These are phyloP conservation scores for Cyanoliseus patagonus DNA, from an alignment of 2,113 vertebrate genomes.

Conservation along the genomic window DNA sequence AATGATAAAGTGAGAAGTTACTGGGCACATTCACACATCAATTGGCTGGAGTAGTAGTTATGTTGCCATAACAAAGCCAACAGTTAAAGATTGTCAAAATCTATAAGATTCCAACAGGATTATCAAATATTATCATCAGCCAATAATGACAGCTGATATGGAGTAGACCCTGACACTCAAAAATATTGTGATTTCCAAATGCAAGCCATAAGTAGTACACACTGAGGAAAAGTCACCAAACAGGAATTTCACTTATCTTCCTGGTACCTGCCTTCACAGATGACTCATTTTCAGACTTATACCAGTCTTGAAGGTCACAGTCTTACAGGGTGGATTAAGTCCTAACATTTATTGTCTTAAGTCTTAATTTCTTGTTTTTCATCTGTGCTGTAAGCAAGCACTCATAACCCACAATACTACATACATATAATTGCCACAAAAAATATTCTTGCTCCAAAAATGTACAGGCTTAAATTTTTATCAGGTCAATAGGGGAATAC, in stretches of 20 bases:
- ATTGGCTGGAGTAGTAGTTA: conserved; percentile 41
- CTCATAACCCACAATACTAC: not conserved
- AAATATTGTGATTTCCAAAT: conserved; percentile 40
- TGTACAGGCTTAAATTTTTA: not conserved
- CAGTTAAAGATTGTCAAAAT: conserved; percentile 58
- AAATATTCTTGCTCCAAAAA: not conserved
- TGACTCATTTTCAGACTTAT: not conserved
- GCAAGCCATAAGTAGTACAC: not conserved
- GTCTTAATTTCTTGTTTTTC: not conserved
- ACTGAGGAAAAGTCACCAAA: not conserved
- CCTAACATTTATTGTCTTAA: not conserved
- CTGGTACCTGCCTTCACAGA: not conserved
- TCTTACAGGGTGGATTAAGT: not conserved
- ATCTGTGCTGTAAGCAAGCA: not conserved
- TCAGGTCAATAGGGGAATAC: not conserved
- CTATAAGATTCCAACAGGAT: conserved; percentile 58
- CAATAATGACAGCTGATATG: conserved; percentile 58
- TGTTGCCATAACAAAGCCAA: conserved; percentile 66
- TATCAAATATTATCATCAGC: conserved; percentile 59
- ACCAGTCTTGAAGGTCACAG: not conserved
- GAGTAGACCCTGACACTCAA: conserved; percentile 53
- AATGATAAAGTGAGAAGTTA: conserved; percentile 61
- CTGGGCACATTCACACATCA: conserved; percentile 59
- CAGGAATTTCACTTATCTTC: not conserved
- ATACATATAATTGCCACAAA: not conserved